phyloP scores from a whole-genome alignment of 2,797 vertebrate genomes.

The Cyprinella venusta region DNA sequence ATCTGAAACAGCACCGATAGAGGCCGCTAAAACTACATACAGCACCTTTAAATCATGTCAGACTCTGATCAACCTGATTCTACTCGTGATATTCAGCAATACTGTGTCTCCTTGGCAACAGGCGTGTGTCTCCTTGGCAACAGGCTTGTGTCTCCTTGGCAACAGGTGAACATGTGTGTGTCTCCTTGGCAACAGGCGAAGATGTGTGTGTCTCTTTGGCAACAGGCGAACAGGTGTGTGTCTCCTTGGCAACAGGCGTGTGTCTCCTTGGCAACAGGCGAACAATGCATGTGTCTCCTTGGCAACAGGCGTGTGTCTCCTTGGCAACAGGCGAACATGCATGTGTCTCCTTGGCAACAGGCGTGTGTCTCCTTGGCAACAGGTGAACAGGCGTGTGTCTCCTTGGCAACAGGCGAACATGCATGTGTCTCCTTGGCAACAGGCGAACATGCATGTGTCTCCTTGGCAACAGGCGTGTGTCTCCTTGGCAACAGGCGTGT shows the following conservation, averaged over 20 bases:
- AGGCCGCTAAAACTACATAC: no score
- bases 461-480: neutral
- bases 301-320: neutral
- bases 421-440: neutral
- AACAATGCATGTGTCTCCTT: neutral
- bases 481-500: neutral
- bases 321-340: neutral
- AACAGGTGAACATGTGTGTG: neutral
- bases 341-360: neutral
- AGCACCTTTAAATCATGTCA: no score
- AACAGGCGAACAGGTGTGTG: neutral
- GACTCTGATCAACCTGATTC: no score
- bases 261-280: neutral
- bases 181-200: neutral
- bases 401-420: neutral
- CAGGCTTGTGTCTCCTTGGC: neutral
- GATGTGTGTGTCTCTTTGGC: no score
- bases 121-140: neutral
- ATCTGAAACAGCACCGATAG: no score
- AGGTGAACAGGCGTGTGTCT: neutral
- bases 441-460: neutral
- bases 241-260: neutral
- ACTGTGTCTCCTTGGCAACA: neutral
- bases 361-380: neutral
- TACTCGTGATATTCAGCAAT: no score